Evolutionary conservation across 2,888 invertebrate species (phyloP).

Genomic region (Drosophila basisetae): DNA sequence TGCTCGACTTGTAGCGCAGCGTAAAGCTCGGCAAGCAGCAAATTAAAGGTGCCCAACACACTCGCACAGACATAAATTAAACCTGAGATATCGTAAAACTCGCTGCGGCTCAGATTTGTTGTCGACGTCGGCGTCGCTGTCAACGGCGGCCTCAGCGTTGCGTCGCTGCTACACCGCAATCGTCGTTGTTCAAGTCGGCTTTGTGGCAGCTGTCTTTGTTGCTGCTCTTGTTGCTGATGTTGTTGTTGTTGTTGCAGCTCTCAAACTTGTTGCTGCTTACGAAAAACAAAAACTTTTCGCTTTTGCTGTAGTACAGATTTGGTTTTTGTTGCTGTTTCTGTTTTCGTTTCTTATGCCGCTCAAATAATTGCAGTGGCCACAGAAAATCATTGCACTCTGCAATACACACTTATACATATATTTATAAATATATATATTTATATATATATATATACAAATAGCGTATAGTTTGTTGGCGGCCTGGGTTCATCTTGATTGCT

Average conservation of each 20-base stretch:
- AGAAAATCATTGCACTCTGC: slow-evolving; percentile 66
- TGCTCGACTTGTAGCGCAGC: slow-evolving; percentile 39
- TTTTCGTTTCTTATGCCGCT: slow-evolving; percentile 42
- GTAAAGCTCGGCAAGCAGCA: slow-evolving; percentile 58
- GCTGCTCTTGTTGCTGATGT: slow-evolving; percentile 17
- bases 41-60: slow-evolving; percentile 63
- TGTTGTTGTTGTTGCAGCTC: slow-evolving; percentile 75
- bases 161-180: slow-evolving; percentile 30
- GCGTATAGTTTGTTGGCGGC: slow-evolving; percentile 24
- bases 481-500: slow-evolving; percentile 73
- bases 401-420: slow-evolving; percentile 21
- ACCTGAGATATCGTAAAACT: slow-evolving; percentile 72
- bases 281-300: slow-evolving; percentile 60
- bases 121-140: slow-evolving; percentile 21
- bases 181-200: slow-evolving; percentile 55
- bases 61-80: slow-evolving; percentile 59
- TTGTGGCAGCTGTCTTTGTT: slow-evolving; percentile 51
- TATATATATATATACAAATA: slow-evolving; percentile 14
- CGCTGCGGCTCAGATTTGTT: slow-evolving; percentile 61
- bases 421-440: background rate
- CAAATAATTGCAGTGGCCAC: slow-evolving; percentile 59
- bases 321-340: slow-evolving; percentile 19
- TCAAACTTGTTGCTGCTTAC: slow-evolving; percentile 71
- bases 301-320: slow-evolving; percentile 42
- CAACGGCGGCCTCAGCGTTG: slow-evolving; percentile 8